Conservation (phyloP, 37 sponge, comb jelly and placozoan species). For the Spongilla lacustris region DNA sequence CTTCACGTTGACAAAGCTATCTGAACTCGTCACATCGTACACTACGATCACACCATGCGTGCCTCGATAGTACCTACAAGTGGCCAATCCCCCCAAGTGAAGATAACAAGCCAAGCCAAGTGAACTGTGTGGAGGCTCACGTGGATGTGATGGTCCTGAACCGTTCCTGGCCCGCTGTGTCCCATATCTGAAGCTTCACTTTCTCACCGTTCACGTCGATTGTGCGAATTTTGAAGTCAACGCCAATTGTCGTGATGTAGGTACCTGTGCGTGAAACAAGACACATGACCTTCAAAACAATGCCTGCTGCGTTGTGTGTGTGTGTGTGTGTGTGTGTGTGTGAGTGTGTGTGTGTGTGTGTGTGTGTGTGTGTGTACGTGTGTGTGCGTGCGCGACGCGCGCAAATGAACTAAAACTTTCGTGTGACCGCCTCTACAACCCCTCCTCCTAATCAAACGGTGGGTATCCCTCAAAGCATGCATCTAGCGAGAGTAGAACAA, state of each 20-base stretch:
- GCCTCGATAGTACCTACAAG: conserved; percentile 94
- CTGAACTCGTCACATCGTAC: conserved; percentile 96
- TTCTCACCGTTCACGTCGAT: conserved; percentile 98
- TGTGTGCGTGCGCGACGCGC: too few relatives aligned
- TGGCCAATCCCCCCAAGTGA: neutral
- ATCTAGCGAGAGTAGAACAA: too few relatives aligned
- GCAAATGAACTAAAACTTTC: too few relatives aligned
- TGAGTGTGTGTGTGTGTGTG: too few relatives aligned
- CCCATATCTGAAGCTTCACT: conserved; percentile 99
- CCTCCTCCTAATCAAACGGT: too few relatives aligned
- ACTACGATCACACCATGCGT: conserved; percentile 99
- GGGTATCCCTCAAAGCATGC: too few relatives aligned
- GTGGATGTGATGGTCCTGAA: conserved; percentile 97
- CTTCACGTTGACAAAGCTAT: conserved; percentile 95
- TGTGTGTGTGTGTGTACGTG: too few relatives aligned
- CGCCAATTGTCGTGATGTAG: conserved; percentile 99
- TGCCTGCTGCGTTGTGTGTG: neutral
- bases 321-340: neutral
- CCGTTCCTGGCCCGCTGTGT: conserved; percentile 99
- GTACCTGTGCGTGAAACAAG: conserved; percentile 68
- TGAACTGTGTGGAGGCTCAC: conserved; percentile 29
- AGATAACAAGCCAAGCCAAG: neutral
- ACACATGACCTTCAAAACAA: neutral
- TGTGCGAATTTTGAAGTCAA: conserved; percentile 99
- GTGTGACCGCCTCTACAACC: too few relatives aligned